phyloP scores from a whole-genome alignment of 2,888 invertebrate genomes.

The Cancer borealis region DNA sequence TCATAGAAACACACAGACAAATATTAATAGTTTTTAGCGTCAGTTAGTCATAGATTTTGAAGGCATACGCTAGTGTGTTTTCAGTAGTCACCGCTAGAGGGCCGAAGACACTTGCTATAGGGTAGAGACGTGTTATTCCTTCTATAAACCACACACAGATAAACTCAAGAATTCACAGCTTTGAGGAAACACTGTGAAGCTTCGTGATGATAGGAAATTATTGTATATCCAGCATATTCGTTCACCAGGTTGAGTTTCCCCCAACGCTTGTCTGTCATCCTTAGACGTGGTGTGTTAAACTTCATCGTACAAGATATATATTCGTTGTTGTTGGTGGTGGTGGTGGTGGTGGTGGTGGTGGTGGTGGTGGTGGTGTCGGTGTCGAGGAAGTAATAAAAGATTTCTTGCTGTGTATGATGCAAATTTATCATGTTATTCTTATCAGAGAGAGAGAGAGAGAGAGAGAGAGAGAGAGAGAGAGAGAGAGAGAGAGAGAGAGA shows the following conservation, averaged over 20 bases:
- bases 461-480: neutral
- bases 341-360: neutral
- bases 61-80: neutral
- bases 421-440: neutral
- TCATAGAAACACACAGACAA: too few species aligned
- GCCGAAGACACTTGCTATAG: too few species aligned
- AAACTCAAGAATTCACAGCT: neutral
- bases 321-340: neutral
- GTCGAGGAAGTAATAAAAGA: neutral
- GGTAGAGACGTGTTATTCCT: neutral
- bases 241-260: neutral
- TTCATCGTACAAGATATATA: too few species aligned
- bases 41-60: neutral
- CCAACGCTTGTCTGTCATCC: neutral
- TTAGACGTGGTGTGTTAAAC: neutral
- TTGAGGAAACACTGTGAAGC: neutral
- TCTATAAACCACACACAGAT: neutral
- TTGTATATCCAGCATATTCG: neutral
- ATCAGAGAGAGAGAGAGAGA: neutral
- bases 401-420: neutral
- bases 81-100: too few species aligned
- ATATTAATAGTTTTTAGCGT: neutral
- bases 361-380: neutral
- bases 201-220: neutral
- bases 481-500: neutral